Base-by-base conservation (phyloP, 2,113 vertebrate genomes). In the Psilopogon haemacephalus region DNA sequence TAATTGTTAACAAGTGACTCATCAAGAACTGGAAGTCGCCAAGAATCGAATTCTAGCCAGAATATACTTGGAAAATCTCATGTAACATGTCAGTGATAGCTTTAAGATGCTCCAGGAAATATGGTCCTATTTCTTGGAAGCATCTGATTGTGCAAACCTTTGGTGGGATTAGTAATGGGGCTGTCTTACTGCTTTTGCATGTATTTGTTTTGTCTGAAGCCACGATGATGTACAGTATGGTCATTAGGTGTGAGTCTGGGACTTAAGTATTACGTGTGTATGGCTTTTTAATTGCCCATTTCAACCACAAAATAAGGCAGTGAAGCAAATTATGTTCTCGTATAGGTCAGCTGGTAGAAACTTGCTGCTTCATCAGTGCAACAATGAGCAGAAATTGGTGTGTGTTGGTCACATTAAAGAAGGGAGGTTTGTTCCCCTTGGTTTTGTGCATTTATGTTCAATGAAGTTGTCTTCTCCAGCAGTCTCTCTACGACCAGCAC, bases 101-200 rank as follows among this genome's bases (percentile, higher is more conserved):
- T 73, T 54, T 5, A 73, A 93, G 58, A 67, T 28, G 1, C 86
- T 71, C n/a, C 30, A 86, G 89, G 91, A 92, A 91, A 75, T 64
- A 63, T 1, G 13, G 19, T 89, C 68, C 64, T 7, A 8, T 40
- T 96, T 95, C 87, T 96, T 96, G 93, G 89, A 92, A 96, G 72
- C 24, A 48, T 54, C 91, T 84, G 87, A 91, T 94, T 94, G 87
- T 12, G 37, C 72, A 95, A 88, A 85, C 1, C 75, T 68, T 55
- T 35, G 75, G 42, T 85, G 84, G 82, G 85, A 77, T 96, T 89
- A 91, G 81, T 83, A 83, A 89, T 75, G 68, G 79, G 56, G 75
- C 80, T 92, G 62, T 71, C 5, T n/a, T 55, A 16, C 16, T 63
- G 77, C 70, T 67, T 38, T 1, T 33, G 56, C 46, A 52, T n/a